Percentiles rank a stretch among this genome's conserved stretches.
phyloP scores from a whole-genome alignment of 2,888 invertebrate genomes.

The Baronia brevicornis region DNA sequence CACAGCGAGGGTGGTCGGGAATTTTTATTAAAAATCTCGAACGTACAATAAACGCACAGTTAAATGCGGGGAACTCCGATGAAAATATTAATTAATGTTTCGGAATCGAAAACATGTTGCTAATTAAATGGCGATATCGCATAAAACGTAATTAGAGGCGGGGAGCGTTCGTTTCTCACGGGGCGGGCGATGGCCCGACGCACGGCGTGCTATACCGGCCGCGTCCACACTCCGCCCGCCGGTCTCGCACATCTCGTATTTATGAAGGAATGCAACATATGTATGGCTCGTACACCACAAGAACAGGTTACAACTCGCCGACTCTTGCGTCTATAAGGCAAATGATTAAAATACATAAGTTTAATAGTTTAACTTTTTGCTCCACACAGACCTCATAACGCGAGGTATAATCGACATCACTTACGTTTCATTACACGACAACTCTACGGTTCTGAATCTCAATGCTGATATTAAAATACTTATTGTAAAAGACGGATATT shows the following conservation, averaged over 20 bases:
- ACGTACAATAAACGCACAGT: conserved; percentile 72
- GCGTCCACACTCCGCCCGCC: conserved; percentile 11
- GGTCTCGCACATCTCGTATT: conserved; percentile 32
- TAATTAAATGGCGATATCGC: conserved; percentile 75
- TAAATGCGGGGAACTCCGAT: conserved; percentile 71
- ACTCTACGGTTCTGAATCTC: conserved; percentile 19
- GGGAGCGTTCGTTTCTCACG: conserved; percentile 69
- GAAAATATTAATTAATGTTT: conserved; percentile 75
- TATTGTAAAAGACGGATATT: conserved; percentile 35
- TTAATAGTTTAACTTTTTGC: conserved; percentile 45
- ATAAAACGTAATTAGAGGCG: conserved; percentile 73
- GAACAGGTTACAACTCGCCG: conserved; percentile 54
- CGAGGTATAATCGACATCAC: conserved; percentile 15
- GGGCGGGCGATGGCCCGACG: conserved; percentile 38
- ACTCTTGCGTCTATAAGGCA: conserved; percentile 36
- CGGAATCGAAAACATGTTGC: conserved; percentile 73
- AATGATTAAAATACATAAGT: conserved; percentile 43
- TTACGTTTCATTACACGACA: conserved; percentile 13
- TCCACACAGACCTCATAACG: conserved; percentile 14
- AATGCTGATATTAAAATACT: conserved; percentile 34
- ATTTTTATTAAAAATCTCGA: conserved; percentile 74
- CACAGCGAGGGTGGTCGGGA: conserved; percentile 67
- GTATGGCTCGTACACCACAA: conserved; percentile 32
- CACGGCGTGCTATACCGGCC: conserved; percentile 29
- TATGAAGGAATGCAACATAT: conserved; percentile 55